Base-by-base conservation (phyloP, 2,888 invertebrate species). In the Melikaiella ostensackeni region DNA sequence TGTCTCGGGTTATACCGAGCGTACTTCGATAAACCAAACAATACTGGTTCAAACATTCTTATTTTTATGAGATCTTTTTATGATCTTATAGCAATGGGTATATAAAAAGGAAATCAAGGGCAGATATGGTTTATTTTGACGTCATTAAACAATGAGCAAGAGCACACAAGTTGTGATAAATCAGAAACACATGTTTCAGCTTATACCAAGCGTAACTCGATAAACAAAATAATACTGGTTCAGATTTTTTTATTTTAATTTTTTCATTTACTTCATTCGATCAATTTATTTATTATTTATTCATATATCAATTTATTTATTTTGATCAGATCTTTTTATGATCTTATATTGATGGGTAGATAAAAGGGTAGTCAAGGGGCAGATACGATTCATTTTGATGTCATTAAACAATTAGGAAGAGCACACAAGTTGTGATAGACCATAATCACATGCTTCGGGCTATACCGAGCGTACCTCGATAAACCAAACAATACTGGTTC, bases 1-100 rank as follows among this genome's bases (percentile, higher is more conserved):
- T 89, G 89, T 84, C 90, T 87, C 84, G 82, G 85, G 84, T 85
- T 86, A 85, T 82, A 77, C 82, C 84, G 82, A 84, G 86, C 88
- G 88, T 88, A 89, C 89, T 89, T 88, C 87, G 88, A 89, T 89
- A 87, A 87, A 84, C 86, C 87, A 88, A 89, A 89, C 88, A 89
- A 88, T 88, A 86, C 83, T 79, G 78, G 78, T 84, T n/a, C n/a
- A n/a, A n/a, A n/a, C n/a, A n/a, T n/a, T n/a, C n/a, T n/a, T n/a
- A n/a, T n/a, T n/a, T n/a, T n/a, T n/a, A n/a, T n/a, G n/a, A n/a
- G n/a, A n/a, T n/a, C n/a, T n/a, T n/a, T n/a, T n/a, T n/a, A n/a
- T n/a, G n/a, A n/a, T n/a, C n/a, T n/a, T n/a, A n/a, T n/a, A n/a
- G n/a, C n/a, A n/a, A n/a, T n/a, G n/a, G n/a, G n/a, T n/a, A n/a